Evolutionary conservation across 1,140 invertebrate genomes (phyloP), one percentile per base, ranked within the genome.

Genomic region (Helicoverpa zea): DNA sequence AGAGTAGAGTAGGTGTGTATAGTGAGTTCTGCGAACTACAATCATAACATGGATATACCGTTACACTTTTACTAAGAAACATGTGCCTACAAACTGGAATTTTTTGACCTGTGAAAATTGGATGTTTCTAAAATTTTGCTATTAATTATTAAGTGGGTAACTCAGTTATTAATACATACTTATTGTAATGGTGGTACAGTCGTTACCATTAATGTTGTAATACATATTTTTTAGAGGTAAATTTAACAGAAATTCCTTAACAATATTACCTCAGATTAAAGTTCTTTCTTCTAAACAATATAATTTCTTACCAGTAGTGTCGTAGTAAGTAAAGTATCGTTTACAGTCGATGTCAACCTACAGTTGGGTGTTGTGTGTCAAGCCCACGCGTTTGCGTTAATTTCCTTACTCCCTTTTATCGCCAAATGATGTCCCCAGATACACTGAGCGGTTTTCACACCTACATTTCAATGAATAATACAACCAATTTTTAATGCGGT

Each of bases 1-100:
- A 75, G 51, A 7, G 13, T 18, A 66, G 56, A 61, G 23, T 29
- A 14, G 52, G 52, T 64, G 43, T 58, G 30, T 70, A 16, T 79
- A 79, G 35, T 70, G 49, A 66, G 14, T 66, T 54, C 75, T 52
- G 13, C 30, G 75, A 77, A 77, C 14, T 54, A 23, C 49, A 52
- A 16, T 54, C 49, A 72, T 18, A 68, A 23, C 64, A 68, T 49
- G 10, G 2, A 11, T 49, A 4, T 68, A 49, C 11, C 23, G 68
- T 72, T 72, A 30, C 51, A 54, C 51, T 18, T 43, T 16, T 58
- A 58, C 16, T 58, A 18, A 58, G 56, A 58, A 58, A 11, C 16
- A 58, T 18, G 56, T 58, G 10, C 11, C 54, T 9, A 0, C 16
- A 10, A 11, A 58, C 7, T 58, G 16, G 35, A 43, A 43, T 43